Evolutionary conservation across 1,140 invertebrate species (phyloP), one percentile per base, ranked within the genome.

Genomic region (Drosophila kohkoa): DNA sequence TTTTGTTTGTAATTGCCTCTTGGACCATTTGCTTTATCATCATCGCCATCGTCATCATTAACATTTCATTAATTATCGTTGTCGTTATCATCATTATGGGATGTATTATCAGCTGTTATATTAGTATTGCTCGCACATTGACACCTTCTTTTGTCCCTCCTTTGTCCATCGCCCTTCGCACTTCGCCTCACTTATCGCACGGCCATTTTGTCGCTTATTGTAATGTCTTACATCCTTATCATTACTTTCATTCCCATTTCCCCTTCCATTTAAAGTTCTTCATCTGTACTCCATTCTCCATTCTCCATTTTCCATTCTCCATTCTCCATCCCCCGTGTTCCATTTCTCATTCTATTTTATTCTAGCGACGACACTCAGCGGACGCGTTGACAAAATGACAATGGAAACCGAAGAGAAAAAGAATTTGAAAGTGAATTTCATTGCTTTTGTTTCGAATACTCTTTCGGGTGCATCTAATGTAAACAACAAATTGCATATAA

Each of bases 301-400:
- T 28, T 43, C 46, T 32, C 38, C 54, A 20, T 30, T 20, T 20
- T 5, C 30, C 48, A 25, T 28, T 45, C 46, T 5, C 30, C 48
- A 25, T 28, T 45, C 46, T 32, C 38, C 54, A 20, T 30, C n/a
- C 67, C 41, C 15, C 11, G 38, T 32, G 43, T 68, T 38, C 51
- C 32, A 4, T n/a, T 41, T 16, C 35, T 65, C 65, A 73, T 58
- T n/a, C 54, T 77, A 77, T 73, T 73, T 64, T 48, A 68, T 73
- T 68, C 32, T 65, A 46, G 10, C 68, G 71, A 87, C 70, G 85
- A 89, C 83, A 88, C 83, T 87, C 83, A 55, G 57, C 74, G 83
- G 83, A 66, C 83, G 75, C 74, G 85, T 88, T 88, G 85, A 89
- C 80, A 89, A 89, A 83, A 88, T 75, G 80, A 89, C 85, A 88